Evolutionary conservation across 2,113 vertebrate species (phyloP).

Genomic region (Pyxicephalus adspersus): DNA sequence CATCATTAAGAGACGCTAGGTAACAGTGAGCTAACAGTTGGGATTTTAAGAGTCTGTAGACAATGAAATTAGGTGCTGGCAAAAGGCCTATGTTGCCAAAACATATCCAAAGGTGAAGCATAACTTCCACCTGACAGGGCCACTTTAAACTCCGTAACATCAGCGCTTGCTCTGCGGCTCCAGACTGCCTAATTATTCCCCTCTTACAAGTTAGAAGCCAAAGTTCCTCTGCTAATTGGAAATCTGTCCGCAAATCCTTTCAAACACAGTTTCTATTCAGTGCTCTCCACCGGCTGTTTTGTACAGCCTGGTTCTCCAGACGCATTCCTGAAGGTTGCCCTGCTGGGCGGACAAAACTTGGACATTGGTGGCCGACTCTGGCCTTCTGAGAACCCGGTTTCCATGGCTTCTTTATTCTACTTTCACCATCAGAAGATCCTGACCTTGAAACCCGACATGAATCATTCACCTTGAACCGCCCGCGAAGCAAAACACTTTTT

Average conservation of each 20-base stretch:
- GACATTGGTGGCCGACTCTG: background rate
- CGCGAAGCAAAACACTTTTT: background rate
- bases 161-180: no score
- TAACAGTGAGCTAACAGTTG: no score
- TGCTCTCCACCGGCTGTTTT: background rate
- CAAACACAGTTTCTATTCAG: background rate
- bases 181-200: no score
- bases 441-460: constrained; percentile 9
- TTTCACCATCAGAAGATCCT: background rate
- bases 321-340: background rate
- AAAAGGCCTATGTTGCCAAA: no score
- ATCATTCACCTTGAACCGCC: background rate
- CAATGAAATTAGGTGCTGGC: no score
- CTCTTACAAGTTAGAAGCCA: no score
- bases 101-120: no score
- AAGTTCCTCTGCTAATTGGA: no score
- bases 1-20: no score
- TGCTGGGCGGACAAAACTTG: background rate
- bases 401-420: constrained; percentile 7
- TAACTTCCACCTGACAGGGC: no score
- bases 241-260: background rate
- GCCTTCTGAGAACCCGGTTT: background rate
- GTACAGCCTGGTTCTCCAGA: background rate
- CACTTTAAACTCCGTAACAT: no score
- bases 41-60: no score